These are phyloP conservation scores for Pantelozetes paolii DNA, from an alignment of 2,888 invertebrate species.

Conservation along the genomic window DNA sequence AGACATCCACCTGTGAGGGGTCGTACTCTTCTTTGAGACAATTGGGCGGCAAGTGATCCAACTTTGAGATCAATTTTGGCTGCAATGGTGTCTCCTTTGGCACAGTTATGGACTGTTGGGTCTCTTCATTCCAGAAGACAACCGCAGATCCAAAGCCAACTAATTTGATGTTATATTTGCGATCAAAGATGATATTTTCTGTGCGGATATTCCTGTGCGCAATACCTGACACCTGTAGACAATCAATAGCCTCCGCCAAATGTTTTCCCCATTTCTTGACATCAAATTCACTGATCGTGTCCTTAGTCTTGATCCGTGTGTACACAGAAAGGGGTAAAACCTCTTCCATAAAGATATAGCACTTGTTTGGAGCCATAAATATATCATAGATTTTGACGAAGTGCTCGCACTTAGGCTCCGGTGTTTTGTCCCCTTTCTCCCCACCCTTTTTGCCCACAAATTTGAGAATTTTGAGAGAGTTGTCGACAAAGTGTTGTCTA, in stretches of 20 bases:
- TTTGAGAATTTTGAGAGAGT: not conserved
- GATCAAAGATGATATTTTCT: slow-evolving; percentile 34
- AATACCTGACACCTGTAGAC: slow-evolving; percentile 22
- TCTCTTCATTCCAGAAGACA: slow-evolving; percentile 18
- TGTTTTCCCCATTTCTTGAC: slow-evolving; percentile 4
- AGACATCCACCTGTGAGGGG: slow-evolving; percentile 6
- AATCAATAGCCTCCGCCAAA: slow-evolving; percentile 21
- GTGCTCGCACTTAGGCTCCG: not conserved
- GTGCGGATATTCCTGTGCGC: slow-evolving; percentile 35
- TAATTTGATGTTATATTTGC: slow-evolving; percentile 3
- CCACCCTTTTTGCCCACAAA: not conserved
- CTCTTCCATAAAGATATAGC: slow-evolving; percentile 20
- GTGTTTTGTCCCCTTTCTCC: not conserved
- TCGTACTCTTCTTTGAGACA: slow-evolving; percentile 11
- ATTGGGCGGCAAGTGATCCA: slow-evolving; percentile 29
- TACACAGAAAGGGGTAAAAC: not conserved
- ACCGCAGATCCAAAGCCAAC: slow-evolving; percentile 7
- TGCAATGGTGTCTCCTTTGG: not conserved
- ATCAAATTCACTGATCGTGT: not conserved
- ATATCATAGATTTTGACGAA: slow-evolving; percentile 21
- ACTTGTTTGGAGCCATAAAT: slow-evolving; percentile 9
- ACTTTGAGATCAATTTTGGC: too few species aligned
- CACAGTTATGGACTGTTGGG: not conserved
- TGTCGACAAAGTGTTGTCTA: not conserved
- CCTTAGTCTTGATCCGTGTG: not conserved